Conservation (phyloP, 2,888 invertebrate species). For the Punctoribates punctum region DNA sequence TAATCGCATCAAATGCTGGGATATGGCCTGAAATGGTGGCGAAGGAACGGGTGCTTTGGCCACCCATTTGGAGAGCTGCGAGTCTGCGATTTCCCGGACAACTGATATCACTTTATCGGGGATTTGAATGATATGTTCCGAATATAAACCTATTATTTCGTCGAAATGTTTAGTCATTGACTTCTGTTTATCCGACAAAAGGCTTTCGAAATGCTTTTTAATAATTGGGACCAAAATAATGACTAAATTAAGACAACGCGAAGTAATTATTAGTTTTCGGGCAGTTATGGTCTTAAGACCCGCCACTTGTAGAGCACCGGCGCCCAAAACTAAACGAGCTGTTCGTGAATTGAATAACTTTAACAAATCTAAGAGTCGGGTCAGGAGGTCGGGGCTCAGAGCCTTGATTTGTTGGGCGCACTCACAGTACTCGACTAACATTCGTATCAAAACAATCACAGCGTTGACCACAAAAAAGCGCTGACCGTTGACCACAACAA, state of each 20-base stretch:
- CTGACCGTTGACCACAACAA: conserved; percentile 39
- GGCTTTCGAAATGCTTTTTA: conserved; percentile 53
- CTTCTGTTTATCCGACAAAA: conserved; percentile 52
- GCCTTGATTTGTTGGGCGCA: conserved; percentile 71
- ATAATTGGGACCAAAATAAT: conserved; percentile 59
- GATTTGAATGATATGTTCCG: conserved; percentile 86
- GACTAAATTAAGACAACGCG: conserved; percentile 58
- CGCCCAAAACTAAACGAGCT: conserved; percentile 91
- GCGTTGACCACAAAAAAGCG: conserved; percentile 58
- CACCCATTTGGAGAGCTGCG: conserved; percentile 80
- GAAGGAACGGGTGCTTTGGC: conserved; percentile 93
- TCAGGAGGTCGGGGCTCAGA: conserved; percentile 72
- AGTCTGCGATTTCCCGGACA: conserved; percentile 76
- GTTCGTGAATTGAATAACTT: conserved; percentile 61
- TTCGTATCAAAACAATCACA: conserved; percentile 78
- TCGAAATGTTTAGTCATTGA: conserved; percentile 56
- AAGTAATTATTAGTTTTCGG: conserved; percentile 63
- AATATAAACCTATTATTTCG: conserved; percentile 53
- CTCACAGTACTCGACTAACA: conserved; percentile 85
- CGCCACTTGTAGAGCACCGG: conserved; percentile 90
- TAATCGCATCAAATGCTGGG: conserved; percentile 75
- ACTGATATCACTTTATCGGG: conserved; percentile 85
- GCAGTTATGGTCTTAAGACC: conserved; percentile 92
- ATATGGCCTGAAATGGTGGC: conserved; percentile 59
- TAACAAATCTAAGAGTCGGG: conserved; percentile 80